These are phyloP conservation scores for Lasioglossum zephyrum DNA, from an alignment of 2,888 invertebrate species.

Conservation along the genomic window DNA sequence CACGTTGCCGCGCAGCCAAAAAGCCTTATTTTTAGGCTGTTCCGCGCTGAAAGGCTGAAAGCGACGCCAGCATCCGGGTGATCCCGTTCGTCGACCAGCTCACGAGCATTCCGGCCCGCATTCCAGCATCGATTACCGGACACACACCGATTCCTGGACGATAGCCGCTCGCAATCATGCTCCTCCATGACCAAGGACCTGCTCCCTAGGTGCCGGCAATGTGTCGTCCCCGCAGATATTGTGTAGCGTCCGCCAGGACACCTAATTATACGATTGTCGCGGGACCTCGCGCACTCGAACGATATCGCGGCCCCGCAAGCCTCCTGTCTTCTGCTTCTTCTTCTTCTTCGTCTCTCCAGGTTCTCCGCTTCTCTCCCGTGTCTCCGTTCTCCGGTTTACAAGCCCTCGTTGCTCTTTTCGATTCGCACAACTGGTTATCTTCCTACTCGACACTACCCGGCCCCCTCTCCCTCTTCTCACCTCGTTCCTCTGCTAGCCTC, in stretches of 20 bases:
- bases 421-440: conserved; percentile 44
- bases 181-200: conserved; percentile 8
- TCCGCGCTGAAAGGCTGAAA: conserved; percentile 20
- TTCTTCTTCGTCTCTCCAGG: background rate
- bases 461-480: background rate
- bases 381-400: conserved; percentile 25
- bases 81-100: conserved; percentile 57
- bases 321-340: background rate
- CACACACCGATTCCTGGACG: conserved; percentile 66
- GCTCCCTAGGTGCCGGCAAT: conserved; percentile 64
- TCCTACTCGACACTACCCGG: conserved; percentile 6
- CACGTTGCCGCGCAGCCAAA: background rate
- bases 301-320: conserved; percentile 66
- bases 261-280: conserved; percentile 84
- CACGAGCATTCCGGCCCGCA: conserved; percentile 66
- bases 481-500: background rate
- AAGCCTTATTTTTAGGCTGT: conserved; percentile 37
- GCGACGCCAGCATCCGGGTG: conserved; percentile 54
- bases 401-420: conserved; percentile 20
- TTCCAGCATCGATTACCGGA: conserved; percentile 72
- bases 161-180: conserved; percentile 41
- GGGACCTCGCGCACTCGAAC: conserved; percentile 73
- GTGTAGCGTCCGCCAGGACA: conserved; percentile 78
- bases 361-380: background rate
- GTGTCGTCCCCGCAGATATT: conserved; percentile 76